Evolutionary conservation across 2,888 invertebrate species (phyloP), one percentile per base, ranked within the genome.

Genomic region (Campoplex capitator): DNA sequence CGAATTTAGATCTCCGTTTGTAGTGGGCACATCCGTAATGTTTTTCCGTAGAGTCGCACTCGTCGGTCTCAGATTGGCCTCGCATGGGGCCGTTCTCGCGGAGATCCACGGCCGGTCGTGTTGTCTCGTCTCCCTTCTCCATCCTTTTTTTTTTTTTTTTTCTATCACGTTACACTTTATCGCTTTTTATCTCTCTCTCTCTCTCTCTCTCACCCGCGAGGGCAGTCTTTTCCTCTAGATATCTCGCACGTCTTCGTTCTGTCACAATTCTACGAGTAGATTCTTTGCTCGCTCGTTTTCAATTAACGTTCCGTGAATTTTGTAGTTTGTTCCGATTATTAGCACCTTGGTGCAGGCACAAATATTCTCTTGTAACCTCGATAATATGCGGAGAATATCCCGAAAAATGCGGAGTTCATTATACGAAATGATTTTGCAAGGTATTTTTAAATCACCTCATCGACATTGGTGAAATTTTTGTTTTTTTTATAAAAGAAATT

Each of bases 1-100:
- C 97, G 95, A 98, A 97, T 95, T 97, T 97, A 74, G 97, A 97
- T 94, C 97, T 96, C 92, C 98, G 96, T 94, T 97, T 97, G 93
- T 98, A 98, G 95, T 98, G 98, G 90, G 96, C 96, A 95, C 98
- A 98, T 84, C 98, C 98, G 85, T 93, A 94, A 86, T 89, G 89
- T 71, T 92, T 91, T 76, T 93, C 92, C 42, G 87, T 73, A 73
- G 86, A 85, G 42, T 91, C 89, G 76, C 74, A 83, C 48, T 89
- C 75, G 23, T 90, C 89, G 35, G 84, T 84, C n/a, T 90, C 88
- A 38, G 85, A 87, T 81, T 87, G 88, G 68, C 78, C 88, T 45
- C 84, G 74, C 45, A 80, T 56, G 62, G 85, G 84, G 83, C 73
- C 84, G 75, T 88, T 82, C 79, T 89, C 87, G 71, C 87, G 88